phyloP scores from a whole-genome alignment of 1,140 invertebrate genomes.

The Goniozus legneri region DNA sequence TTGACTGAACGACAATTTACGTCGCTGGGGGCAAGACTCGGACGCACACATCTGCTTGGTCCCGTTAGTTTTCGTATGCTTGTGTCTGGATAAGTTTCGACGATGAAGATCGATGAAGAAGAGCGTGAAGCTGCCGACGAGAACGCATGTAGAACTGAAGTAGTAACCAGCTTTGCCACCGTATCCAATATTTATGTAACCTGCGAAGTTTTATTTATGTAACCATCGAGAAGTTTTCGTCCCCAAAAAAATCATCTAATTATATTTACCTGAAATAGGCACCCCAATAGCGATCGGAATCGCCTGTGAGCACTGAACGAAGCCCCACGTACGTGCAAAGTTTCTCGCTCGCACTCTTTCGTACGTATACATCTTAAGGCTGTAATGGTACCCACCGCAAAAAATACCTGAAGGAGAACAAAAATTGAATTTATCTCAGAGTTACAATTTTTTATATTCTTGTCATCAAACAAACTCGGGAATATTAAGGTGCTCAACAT shows the following conservation, averaged over 20 bases:
- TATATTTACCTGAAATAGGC: slow-evolving; percentile 71
- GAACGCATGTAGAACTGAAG: slow-evolving; percentile 74
- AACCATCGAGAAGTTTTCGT: neutral
- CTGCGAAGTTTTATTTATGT: slow-evolving; percentile 45
- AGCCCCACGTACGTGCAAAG: slow-evolving; percentile 85
- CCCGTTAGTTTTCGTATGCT: slow-evolving; percentile 63
- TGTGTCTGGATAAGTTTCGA: slow-evolving; percentile 64
- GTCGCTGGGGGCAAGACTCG: slow-evolving; percentile 57
- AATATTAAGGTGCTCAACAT: too few species aligned
- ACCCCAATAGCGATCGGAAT: slow-evolving; percentile 83
- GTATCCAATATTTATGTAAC: slow-evolving; percentile 73
- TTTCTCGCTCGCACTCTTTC: slow-evolving; percentile 80
- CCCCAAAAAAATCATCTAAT: neutral
- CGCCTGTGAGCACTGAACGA: slow-evolving; percentile 83
- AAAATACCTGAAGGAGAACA: slow-evolving; percentile 62
- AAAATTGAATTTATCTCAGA: neutral
- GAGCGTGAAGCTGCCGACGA: slow-evolving; percentile 71
- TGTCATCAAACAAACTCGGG: too few species aligned
- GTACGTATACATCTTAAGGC: slow-evolving; percentile 85
- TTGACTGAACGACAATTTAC: slow-evolving; percentile 59
- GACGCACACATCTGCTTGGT: slow-evolving; percentile 58
- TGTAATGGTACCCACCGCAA: slow-evolving; percentile 81
- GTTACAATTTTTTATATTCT: too few species aligned
- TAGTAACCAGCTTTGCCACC: slow-evolving; percentile 77
- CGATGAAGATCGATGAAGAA: slow-evolving; percentile 78